These are phyloP conservation scores for Sycobia sp. DNA, from an alignment of 1,140 invertebrate genomes.

Conservation along the genomic window DNA sequence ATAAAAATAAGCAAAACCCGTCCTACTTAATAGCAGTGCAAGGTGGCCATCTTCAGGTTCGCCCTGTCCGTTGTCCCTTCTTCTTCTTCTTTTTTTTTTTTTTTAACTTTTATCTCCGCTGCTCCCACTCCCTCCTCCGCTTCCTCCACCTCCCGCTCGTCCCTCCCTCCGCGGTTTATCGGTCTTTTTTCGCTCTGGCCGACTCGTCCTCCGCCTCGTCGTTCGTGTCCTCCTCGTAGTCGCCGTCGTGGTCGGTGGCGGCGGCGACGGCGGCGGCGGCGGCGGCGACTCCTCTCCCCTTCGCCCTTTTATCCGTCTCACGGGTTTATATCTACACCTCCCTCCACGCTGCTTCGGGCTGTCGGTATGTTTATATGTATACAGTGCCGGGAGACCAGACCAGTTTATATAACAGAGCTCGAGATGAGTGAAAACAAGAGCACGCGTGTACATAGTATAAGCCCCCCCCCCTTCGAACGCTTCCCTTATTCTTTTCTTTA, in stretches of 20 bases:
- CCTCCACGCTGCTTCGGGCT: too few relatives aligned
- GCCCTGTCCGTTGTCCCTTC: conserved; percentile 4
- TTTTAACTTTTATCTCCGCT: too few relatives aligned
- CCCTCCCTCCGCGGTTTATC: too few relatives aligned
- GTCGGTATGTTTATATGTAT: too few relatives aligned
- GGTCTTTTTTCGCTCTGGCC: not conserved
- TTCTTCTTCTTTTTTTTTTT: not conserved
- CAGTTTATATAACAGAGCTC: too few relatives aligned
- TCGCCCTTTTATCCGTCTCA: conserved; percentile 5
- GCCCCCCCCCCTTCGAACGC: not conserved
- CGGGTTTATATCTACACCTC: conserved; percentile 8
- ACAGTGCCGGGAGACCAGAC: too few relatives aligned
- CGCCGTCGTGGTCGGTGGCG: too few relatives aligned
- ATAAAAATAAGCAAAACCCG: conserved; percentile 23
- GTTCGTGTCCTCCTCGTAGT: not conserved
- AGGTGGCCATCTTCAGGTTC: conserved; percentile 3
- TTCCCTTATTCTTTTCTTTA: conserved; percentile 3
- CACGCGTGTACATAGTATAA: too few relatives aligned
- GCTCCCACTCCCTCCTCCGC: not conserved
- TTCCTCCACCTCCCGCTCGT: not conserved
- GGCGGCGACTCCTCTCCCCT: not conserved
- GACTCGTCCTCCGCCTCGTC: not conserved
- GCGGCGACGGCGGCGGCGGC: not conserved
- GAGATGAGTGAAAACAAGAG: conserved; percentile 18
- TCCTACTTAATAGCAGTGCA: conserved; percentile 3